phyloP scores from a whole-genome alignment of 2,797 vertebrate genomes.

The Arnoldichthys spilopterus region DNA sequence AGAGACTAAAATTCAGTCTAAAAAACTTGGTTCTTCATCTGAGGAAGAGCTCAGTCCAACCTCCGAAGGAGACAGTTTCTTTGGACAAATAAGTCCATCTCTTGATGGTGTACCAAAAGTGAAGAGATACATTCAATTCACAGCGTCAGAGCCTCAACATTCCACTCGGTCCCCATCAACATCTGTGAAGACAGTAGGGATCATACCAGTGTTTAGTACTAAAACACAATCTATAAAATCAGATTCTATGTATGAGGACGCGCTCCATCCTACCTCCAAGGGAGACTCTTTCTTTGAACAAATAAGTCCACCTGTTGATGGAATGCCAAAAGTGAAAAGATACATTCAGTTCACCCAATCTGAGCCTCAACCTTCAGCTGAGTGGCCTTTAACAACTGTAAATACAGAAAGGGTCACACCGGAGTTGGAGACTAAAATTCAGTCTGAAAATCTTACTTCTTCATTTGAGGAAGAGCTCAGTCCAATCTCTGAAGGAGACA shows the following conservation, averaged over 20 bases:
- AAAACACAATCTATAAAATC: too few relatives aligned
- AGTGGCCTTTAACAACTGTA: background rate
- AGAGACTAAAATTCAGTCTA: background rate
- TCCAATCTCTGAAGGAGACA: background rate
- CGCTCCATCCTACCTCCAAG: background rate
- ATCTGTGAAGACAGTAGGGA: too few relatives aligned
- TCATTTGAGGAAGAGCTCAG: background rate
- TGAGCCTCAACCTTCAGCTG: background rate
- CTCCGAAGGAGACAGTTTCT: background rate
- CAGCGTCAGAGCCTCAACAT: too few relatives aligned
- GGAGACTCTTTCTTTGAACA: conserved; percentile 4
- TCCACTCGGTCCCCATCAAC: too few relatives aligned
- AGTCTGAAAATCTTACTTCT: background rate
- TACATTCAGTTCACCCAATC: conserved; percentile 39
- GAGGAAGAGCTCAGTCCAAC: background rate
- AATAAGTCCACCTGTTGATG: background rate
- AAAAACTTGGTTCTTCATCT: background rate
- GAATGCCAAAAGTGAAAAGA: conserved; percentile 42
- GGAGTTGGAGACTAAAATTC: background rate
- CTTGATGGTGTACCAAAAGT: conserved; percentile 8
- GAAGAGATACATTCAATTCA: too few relatives aligned
- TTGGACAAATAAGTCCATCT: background rate
- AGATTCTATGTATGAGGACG: too few relatives aligned
- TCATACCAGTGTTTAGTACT: too few relatives aligned
- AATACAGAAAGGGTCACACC: too few relatives aligned